Conservation (phyloP, 2,797 vertebrate genomes). For the Microcaecilia unicolor region DNA sequence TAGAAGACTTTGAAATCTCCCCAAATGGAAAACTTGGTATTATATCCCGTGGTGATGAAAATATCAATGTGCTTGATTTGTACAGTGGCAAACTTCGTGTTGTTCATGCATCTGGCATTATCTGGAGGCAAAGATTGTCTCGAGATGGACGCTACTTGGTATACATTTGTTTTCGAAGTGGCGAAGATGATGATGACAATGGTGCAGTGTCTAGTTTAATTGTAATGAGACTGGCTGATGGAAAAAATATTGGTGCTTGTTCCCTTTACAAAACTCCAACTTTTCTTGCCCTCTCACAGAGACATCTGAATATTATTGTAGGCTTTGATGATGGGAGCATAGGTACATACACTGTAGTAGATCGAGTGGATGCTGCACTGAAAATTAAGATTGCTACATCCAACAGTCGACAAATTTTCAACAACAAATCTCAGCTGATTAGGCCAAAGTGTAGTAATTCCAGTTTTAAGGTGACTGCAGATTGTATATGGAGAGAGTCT, state of each 20-base stretch:
- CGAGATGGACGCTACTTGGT: constrained; percentile 93
- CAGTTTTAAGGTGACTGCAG: constrained; percentile 81
- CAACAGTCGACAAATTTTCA: constrained; percentile 97
- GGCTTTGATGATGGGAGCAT: constrained; percentile 97
- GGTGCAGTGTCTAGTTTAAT: constrained; percentile 85
- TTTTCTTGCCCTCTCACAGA: constrained; percentile 85
- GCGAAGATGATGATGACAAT: constrained; percentile 87
- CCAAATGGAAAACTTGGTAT: constrained; percentile 95
- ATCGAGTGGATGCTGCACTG: constrained; percentile 89
- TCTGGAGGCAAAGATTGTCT: constrained; percentile 91
- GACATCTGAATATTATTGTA: constrained; percentile 93
- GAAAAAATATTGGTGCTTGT: constrained; percentile 96
- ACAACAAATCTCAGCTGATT: constrained; percentile 78
- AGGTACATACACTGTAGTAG: constrained; percentile 94
- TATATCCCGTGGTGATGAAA: constrained; percentile 90
- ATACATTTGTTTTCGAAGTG: constrained; percentile 82
- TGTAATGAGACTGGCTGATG: constrained; percentile 95
- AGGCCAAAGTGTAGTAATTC: constrained; percentile 85
- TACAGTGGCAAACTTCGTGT: constrained; percentile 90
- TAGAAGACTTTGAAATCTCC: constrained; percentile 96
- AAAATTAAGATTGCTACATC: constrained; percentile 99
- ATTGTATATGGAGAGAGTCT: constrained; percentile 94
- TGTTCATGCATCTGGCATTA: constrained; percentile 81
- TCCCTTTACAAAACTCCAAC: constrained; percentile 97
- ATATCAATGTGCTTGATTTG: constrained; percentile 90